phyloP scores from a whole-genome alignment of 2,888 invertebrate genomes.

The Reticulitermes lucifugus region DNA sequence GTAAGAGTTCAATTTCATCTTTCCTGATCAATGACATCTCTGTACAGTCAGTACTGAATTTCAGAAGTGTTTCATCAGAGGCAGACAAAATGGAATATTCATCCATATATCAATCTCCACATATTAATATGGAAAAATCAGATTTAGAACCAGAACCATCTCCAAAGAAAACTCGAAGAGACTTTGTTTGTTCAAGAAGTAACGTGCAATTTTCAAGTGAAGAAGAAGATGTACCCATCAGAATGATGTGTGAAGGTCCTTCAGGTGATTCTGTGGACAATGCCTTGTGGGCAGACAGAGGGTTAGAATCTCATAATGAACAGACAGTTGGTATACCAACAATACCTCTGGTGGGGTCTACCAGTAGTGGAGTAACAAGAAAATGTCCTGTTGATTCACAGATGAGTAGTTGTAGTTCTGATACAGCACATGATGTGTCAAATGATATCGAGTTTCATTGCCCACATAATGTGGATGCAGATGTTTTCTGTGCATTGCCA shows the following conservation, averaged over 20 bases:
- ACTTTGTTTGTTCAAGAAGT: constrained; percentile 61
- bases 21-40: constrained; percentile 82
- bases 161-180: constrained; percentile 75
- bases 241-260: constrained; percentile 75
- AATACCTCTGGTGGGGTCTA: neutral
- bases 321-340: neutral
- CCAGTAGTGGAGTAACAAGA: neutral
- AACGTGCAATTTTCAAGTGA: constrained; percentile 39
- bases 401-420: neutral
- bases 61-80: constrained; percentile 36
- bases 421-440: neutral
- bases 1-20: constrained; percentile 78
- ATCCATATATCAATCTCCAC: neutral
- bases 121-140: constrained; percentile 64
- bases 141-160: constrained; percentile 79
- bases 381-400: neutral
- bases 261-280: constrained; percentile 69
- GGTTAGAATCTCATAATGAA: neutral
- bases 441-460: constrained; percentile 60
- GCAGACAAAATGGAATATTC: constrained; percentile 35
- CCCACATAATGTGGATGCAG: constrained; percentile 75
- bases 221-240: constrained; percentile 71
- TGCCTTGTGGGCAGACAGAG: constrained; percentile 6
- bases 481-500: constrained; percentile 78
- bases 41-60: constrained; percentile 74